Evolutionary conservation across 2,797 vertebrate species (phyloP), one percentile per base, ranked within the genome.

Genomic region (Liparis tanakae): DNA sequence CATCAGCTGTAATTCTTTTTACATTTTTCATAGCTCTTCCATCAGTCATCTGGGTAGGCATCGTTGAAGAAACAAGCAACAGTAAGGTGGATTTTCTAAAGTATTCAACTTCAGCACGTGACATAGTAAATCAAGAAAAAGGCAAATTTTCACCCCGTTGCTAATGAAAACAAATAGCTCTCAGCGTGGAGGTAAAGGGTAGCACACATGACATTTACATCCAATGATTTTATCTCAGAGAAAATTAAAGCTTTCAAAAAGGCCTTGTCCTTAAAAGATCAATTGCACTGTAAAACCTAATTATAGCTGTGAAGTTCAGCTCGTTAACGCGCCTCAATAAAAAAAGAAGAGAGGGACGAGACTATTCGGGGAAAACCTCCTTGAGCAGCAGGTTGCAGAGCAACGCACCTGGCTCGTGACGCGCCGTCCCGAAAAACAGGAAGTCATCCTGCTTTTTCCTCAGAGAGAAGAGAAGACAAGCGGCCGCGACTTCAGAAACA

Each of bases 91-190:
- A 50, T 50, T 44, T 44, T 44, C 15, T 15, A 50, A 50, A 50
- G 48, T 50, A 50, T 20, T 20, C 48, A 50, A 20, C 20, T 25
- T 53, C 53, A 64, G 36, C 15, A 50, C 46, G 33, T 61, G 62
- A 83, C 61, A 70, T 37, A 73, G 76, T 67, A 73, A 81, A 88
- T 86, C 58, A 85, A 74, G 73, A 79, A 80, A 85, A 84, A 83
- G 74, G 83, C 75, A 30, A 30, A 30, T 64, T 84, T 75, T 82
- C 77, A 83, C 79, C 70, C 36, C 4, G 20, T 54, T 70, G 22
- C 70, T 84, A 83, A 90, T 89, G 80, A 87, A 86, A 91, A 88
- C 83, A 91, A 91, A 88, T 82, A 67, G 78, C 83, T 78, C 73
- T 67, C 43, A 74, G 75, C 14, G 3, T 50, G 7, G 6, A 70